phyloP scores from a whole-genome alignment of 30 jellyfish, hydroid and myxozoan species.

The Pseudorhiza aurosa region DNA sequence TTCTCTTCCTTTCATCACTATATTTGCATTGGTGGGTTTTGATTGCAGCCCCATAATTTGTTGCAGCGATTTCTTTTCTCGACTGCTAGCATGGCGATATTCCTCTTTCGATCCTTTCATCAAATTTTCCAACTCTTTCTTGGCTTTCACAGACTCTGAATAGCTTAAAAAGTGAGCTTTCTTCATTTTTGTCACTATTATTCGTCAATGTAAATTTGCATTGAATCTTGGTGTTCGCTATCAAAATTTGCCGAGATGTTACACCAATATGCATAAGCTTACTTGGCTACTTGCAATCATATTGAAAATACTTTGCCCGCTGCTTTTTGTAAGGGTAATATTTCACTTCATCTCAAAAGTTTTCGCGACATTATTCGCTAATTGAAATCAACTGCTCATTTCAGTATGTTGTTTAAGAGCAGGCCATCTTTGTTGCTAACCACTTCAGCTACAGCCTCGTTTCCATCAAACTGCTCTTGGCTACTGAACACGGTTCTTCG shows the following conservation, averaged over 20 bases:
- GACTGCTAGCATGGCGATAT: slow-evolving; percentile 23
- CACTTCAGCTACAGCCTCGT: neutral
- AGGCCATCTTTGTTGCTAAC: slow-evolving; percentile 11
- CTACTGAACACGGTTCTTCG: neutral
- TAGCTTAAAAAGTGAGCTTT: slow-evolving; percentile 6
- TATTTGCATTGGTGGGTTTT: slow-evolving; percentile 1
- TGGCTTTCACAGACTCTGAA: slow-evolving; percentile 5
- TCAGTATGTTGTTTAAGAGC: neutral
- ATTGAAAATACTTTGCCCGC: too few species aligned
- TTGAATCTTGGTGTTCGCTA: too few species aligned
- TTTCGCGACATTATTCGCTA: too few species aligned
- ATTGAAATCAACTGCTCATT: neutral
- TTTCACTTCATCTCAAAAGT: too few species aligned
- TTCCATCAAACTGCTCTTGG: too few species aligned
- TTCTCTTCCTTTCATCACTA: slow-evolving; percentile 42
- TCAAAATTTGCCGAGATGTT: too few species aligned
- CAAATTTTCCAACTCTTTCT: slow-evolving; percentile 41
- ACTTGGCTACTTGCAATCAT: too few species aligned
- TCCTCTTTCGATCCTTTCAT: slow-evolving; percentile 45
- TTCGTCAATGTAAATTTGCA: too few species aligned
- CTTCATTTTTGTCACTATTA: too few species aligned
- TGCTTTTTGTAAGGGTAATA: too few species aligned
- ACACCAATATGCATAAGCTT: too few species aligned
- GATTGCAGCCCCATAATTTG: slow-evolving; percentile 12
- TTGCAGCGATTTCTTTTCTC: slow-evolving; percentile 27